A percentile compares a stretch with the other conserved stretches of the same genome.
Evolutionary conservation across 2,888 invertebrate genomes (phyloP).

Genomic region (Hydraecia micacea): DNA sequence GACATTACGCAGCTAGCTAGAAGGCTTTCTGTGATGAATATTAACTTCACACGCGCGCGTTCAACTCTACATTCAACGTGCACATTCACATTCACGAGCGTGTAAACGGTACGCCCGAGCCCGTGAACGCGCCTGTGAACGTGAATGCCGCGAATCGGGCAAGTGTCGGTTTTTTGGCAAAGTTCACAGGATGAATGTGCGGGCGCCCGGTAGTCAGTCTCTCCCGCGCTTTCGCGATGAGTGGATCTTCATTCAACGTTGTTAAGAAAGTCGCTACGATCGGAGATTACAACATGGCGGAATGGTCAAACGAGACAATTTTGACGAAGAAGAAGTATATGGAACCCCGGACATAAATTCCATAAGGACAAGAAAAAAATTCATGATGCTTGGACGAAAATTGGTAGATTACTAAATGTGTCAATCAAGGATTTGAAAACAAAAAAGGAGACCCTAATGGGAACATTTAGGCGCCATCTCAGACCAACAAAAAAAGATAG

Average conservation of each 20-base stretch:
- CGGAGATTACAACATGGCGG: conserved; percentile 52
- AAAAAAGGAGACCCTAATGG: conserved; percentile 55
- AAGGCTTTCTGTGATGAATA: too few relatives aligned
- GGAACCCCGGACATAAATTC: conserved; percentile 46
- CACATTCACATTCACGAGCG: too few relatives aligned
- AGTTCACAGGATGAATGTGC: too few relatives aligned
- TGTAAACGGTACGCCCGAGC: too few relatives aligned
- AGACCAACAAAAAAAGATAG: conserved; percentile 56
- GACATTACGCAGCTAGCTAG: too few relatives aligned
- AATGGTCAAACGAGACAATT: conserved; percentile 53
- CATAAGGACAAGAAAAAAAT: conserved; percentile 58
- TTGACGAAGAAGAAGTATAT: conserved; percentile 47
- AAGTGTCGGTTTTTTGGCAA: too few relatives aligned
- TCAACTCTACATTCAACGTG: too few relatives aligned
- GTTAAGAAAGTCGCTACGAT: conserved; percentile 53
- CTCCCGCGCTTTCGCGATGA: conserved; percentile 56
- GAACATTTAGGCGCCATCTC: conserved; percentile 52
- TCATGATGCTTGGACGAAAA: conserved; percentile 46
- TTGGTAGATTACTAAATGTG: conserved; percentile 50
- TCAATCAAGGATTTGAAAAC: conserved; percentile 54
- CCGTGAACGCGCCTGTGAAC: too few relatives aligned
- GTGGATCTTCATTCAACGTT: conserved; percentile 57
- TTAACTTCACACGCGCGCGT: too few relatives aligned
- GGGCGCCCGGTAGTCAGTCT: conserved; percentile 19
- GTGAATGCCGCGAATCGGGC: too few relatives aligned